These are phyloP conservation scores for Dryococelus australis DNA, from an alignment of 2,888 invertebrate species.

Conservation along the genomic window DNA sequence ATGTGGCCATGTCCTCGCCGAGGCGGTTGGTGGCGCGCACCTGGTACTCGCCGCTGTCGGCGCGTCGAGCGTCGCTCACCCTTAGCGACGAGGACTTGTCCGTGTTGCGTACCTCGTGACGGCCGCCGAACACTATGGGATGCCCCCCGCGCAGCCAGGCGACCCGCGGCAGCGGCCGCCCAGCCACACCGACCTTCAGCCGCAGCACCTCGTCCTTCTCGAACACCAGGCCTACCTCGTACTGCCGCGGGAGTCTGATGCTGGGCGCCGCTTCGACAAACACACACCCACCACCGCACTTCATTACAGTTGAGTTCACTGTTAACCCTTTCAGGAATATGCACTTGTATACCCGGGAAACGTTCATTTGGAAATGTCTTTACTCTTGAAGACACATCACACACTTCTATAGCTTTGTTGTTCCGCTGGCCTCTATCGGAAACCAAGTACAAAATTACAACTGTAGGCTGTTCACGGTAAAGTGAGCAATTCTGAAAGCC, in stretches of 20 bases:
- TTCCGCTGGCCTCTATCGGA: no score
- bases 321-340: no score
- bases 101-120: constrained; percentile 72
- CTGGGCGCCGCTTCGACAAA: constrained; percentile 74
- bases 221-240: constrained; percentile 87
- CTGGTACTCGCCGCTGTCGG: constrained; percentile 89
- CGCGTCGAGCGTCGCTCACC: constrained; percentile 75
- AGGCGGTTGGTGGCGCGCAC: constrained; percentile 81
- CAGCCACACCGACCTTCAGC: constrained; percentile 84
- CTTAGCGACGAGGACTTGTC: constrained; percentile 80
- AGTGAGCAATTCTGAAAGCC: no score
- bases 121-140: constrained; percentile 65
- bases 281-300: neutral
- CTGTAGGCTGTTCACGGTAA: no score
- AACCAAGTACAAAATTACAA: no score
- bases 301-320: no score
- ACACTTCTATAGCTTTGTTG: no score
- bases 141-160: constrained; percentile 87
- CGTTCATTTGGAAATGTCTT: no score
- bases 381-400: no score
- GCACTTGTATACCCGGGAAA: no score
- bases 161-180: constrained; percentile 83
- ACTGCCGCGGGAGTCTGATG: constrained; percentile 81
- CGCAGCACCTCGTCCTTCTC: constrained; percentile 86
- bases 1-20: constrained; percentile 81